Percentiles rank a stretch among this genome's conserved stretches.
phyloP scores from a whole-genome alignment of 2,113 vertebrate species.

The Pycnonotus jocosus region DNA sequence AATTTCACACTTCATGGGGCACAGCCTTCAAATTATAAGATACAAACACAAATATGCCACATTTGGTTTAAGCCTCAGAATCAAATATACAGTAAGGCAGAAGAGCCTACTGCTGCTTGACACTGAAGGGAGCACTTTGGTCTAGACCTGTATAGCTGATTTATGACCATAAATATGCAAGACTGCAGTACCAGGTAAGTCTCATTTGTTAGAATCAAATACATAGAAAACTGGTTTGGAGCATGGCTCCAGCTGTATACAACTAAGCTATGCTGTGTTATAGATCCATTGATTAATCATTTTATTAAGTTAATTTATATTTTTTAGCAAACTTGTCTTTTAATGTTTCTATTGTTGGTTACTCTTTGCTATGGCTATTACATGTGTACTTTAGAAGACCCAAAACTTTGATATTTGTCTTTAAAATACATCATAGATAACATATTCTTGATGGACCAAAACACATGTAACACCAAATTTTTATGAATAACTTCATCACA shows the following conservation, averaged over 20 bases:
- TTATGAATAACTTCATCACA: background rate
- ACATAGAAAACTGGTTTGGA: background rate
- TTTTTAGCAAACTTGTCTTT: background rate
- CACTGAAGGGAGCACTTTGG: background rate
- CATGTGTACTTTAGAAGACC: background rate
- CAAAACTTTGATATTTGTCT: background rate
- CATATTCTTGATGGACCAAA: background rate
- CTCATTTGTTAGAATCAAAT: background rate
- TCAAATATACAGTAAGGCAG: background rate
- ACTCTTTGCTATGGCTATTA: background rate
- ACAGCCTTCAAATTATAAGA: background rate
- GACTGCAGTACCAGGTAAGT: background rate
- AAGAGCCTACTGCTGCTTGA: background rate
- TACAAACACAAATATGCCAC: background rate
- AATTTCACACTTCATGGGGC: background rate
- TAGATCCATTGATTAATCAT: background rate
- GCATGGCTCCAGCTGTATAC: fast-evolving
- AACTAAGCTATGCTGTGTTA: background rate
- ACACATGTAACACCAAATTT: background rate
- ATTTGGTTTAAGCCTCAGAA: background rate
- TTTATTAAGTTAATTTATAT: background rate
- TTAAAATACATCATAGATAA: background rate
- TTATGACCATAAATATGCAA: background rate
- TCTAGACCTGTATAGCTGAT: background rate
- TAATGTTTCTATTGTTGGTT: background rate